A percentile compares a stretch with the other conserved stretches of the same genome.
phyloP scores from a whole-genome alignment of 2,888 invertebrate genomes.

The Lydus trimaculatus region DNA sequence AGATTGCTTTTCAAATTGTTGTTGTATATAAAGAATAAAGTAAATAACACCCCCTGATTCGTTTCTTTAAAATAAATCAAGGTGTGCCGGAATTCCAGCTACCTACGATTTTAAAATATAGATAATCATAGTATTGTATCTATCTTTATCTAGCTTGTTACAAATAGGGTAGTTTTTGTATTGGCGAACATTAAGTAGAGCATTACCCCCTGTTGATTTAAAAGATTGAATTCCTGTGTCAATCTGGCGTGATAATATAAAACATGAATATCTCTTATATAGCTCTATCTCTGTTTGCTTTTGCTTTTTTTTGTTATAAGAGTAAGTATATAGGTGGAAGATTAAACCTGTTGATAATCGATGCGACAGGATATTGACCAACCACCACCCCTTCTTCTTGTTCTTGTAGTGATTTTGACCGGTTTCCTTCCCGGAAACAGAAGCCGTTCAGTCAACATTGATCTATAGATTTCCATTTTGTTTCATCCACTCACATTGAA shows the following conservation, averaged over 20 bases:
- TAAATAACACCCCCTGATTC: background rate
- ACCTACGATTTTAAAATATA: background rate
- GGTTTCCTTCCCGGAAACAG: constrained; percentile 13
- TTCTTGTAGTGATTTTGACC: background rate
- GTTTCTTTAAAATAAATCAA: background rate
- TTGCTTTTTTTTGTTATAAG: background rate
- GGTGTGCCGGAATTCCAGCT: constrained; percentile 1
- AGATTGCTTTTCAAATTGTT: background rate
- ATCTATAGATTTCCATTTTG: background rate
- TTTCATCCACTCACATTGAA: background rate
- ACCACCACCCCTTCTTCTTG: background rate
- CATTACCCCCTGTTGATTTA: constrained; percentile 4
- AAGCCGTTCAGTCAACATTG: background rate
- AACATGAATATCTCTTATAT: background rate
- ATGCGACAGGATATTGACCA: constrained; percentile 3
- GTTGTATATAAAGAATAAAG: background rate
- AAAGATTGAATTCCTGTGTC: background rate
- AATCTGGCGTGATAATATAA: background rate
- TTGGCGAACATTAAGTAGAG: background rate
- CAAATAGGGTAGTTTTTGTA: background rate
- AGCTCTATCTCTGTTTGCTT: background rate
- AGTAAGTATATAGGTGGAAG: too few species aligned
- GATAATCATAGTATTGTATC: background rate
- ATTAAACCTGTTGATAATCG: constrained; percentile 10
- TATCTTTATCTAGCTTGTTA: background rate